Evolutionary conservation across 2,797 vertebrate species (phyloP).

Genomic region (Sebastes steindachneri): DNA sequence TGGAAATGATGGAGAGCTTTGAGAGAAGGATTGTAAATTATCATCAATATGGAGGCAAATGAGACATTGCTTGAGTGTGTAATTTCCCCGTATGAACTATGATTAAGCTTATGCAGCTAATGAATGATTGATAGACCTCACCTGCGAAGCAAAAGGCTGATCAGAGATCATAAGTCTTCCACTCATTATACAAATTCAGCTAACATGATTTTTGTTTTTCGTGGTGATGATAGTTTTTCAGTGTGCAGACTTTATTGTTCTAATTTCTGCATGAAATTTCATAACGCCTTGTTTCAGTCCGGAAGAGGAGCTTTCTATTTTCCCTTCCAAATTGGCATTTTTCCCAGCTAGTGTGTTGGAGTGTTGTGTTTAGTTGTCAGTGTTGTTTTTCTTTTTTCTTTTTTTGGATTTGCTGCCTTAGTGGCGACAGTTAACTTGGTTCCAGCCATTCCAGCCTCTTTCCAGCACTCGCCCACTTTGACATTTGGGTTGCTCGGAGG

Average conservation of each 20-base stretch:
- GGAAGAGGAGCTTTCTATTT: constrained; percentile 16
- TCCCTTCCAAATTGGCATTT: constrained; percentile 1
- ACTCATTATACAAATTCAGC: not conserved
- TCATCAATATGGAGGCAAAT: not conserved
- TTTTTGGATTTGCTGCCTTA: constrained; percentile 2
- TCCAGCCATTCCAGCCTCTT: constrained; percentile 16
- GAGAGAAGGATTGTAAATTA: constrained; percentile 7
- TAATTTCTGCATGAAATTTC: not conserved
- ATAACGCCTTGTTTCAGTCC: not conserved
- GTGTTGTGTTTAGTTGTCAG: constrained; percentile 30
- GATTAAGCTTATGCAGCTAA: not conserved
- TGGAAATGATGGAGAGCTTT: constrained; percentile 3
- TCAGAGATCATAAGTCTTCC: not conserved
- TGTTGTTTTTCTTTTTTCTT: constrained; percentile 14
- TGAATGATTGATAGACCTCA: not conserved
- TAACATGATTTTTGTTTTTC: not conserved
- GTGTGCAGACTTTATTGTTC: not conserved
- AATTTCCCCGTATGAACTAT: not conserved
- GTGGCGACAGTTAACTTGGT: constrained; percentile 25
- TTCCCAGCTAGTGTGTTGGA: constrained; percentile 6
- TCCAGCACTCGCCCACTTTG: constrained; percentile 50
- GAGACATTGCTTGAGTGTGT: not conserved
- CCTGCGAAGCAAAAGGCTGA: not conserved
- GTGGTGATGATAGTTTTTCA: not conserved
- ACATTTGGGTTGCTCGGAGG: constrained; percentile 62